phyloP scores from a whole-genome alignment of 2,888 invertebrate genomes.

The Eupeodes luniger region DNA sequence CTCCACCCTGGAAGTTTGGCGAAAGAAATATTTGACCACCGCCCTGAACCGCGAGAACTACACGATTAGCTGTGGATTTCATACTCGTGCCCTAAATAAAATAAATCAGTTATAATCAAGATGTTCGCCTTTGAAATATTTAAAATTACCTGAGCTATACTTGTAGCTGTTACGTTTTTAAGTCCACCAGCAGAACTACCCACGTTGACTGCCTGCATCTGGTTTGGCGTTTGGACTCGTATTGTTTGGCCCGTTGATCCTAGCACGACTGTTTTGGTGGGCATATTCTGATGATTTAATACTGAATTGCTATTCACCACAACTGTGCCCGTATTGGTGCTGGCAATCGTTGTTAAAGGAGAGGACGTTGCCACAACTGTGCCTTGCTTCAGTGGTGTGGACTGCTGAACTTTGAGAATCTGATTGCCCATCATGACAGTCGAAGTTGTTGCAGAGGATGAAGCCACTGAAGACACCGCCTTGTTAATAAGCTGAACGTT shows the following conservation, averaged over 20 bases:
- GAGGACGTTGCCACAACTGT: constrained; percentile 64
- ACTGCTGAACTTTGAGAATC: constrained; percentile 81
- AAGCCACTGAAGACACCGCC: constrained; percentile 61
- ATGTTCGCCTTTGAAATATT: background rate
- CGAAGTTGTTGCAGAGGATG: constrained; percentile 79
- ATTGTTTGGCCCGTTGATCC: constrained; percentile 81
- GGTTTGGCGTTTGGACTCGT: constrained; percentile 79
- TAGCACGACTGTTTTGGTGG: constrained; percentile 81
- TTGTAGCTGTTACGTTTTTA: constrained; percentile 60
- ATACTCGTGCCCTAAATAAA: constrained; percentile 77
- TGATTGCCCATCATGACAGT: constrained; percentile 84
- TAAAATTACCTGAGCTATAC: constrained; percentile 54
- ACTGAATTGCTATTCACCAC: constrained; percentile 76
- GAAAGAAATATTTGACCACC: constrained; percentile 87
- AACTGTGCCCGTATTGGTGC: constrained; percentile 77
- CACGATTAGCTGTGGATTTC: constrained; percentile 81
- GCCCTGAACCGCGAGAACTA: constrained; percentile 86
- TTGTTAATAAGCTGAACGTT: constrained; percentile 77
- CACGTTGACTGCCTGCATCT: constrained; percentile 60
- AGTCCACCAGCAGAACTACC: constrained; percentile 33
- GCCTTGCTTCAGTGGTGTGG: constrained; percentile 77
- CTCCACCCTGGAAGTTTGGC: constrained; percentile 86
- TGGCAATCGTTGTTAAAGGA: constrained; percentile 75
- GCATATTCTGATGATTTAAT: constrained; percentile 63
- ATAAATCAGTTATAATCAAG: background rate